These are phyloP conservation scores for Lytechinus pictus DNA, from an alignment of 35 echinoderm and acorn worm species.

Conservation along the genomic window DNA sequence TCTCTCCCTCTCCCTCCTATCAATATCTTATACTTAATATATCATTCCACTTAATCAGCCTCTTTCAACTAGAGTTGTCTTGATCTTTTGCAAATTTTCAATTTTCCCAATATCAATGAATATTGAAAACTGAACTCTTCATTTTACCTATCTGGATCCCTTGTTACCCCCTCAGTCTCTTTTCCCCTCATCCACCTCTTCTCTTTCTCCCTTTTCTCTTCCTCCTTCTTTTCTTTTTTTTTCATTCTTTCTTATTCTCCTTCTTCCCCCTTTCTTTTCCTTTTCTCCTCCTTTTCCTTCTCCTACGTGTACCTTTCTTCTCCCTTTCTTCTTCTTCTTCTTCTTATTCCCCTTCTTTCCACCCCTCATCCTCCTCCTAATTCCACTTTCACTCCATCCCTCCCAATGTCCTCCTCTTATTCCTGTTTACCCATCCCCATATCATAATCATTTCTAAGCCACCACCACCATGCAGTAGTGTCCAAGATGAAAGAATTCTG, in stretches of 20 bases:
- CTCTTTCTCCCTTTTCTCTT: not conserved
- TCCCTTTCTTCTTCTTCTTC: not conserved
- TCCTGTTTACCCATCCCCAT: not conserved
- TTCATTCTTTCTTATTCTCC: not conserved
- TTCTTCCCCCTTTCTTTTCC: not conserved
- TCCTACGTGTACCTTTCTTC: not conserved
- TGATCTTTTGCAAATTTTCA: no score
- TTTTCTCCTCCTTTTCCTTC: not conserved
- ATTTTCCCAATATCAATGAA: no score
- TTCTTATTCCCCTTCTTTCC: not conserved
- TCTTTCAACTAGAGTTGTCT: no score
- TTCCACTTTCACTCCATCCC: not conserved
- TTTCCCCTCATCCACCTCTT: not conserved
- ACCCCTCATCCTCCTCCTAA: not conserved
- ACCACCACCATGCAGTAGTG: not conserved
- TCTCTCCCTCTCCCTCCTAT: not conserved
- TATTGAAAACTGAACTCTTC: no score
- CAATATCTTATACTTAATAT: not conserved
- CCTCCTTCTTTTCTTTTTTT: not conserved
- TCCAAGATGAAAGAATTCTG: not conserved
- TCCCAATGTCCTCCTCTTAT: not conserved
- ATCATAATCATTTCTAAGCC: not conserved
- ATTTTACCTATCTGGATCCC: no score
- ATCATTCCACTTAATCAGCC: no score
- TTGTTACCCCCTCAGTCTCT: not conserved